Conservation (phyloP, 2,888 invertebrate species). For the Onthophagus sagittarius region DNA sequence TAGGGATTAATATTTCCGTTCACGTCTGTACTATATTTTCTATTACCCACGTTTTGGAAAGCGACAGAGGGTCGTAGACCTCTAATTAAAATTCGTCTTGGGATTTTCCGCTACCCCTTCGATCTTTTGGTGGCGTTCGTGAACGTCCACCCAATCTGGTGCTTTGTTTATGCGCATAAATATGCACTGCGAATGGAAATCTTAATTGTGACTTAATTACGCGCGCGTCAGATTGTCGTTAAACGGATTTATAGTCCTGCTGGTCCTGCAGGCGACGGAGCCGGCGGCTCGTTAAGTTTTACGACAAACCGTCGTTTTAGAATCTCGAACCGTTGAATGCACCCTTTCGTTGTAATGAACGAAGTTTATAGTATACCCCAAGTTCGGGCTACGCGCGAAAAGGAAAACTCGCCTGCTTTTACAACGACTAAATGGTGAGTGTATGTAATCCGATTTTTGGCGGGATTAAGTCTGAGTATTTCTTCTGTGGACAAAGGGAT, state of each 20-base stretch:
- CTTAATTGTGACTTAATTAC: slow-evolving; percentile 30
- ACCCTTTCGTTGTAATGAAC: not conserved
- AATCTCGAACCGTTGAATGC: not conserved
- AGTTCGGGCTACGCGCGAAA: not conserved
- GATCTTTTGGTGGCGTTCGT: not conserved
- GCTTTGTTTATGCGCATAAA: slow-evolving; percentile 34
- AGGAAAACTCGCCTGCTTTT: not conserved
- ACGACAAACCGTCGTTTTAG: not conserved
- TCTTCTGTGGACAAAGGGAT: not conserved
- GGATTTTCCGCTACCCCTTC: slow-evolving; percentile 24
- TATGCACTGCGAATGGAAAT: slow-evolving; percentile 32
- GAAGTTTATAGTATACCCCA: not conserved
- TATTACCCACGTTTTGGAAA: slow-evolving; percentile 29
- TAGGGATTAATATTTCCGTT: slow-evolving; percentile 34
- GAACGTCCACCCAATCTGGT: slow-evolving; percentile 30
- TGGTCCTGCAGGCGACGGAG: slow-evolving; percentile 1
- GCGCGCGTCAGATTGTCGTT: not conserved
- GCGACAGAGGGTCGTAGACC: slow-evolving; percentile 20
- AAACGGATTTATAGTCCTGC: slow-evolving; percentile 2
- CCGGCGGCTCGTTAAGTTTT: not conserved
- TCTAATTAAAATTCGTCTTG: slow-evolving; percentile 34
- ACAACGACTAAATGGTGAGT: not conserved
- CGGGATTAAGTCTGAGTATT: not conserved
- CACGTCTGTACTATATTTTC: slow-evolving; percentile 34
- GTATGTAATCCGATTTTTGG: not conserved